Evolutionary conservation across 2,888 invertebrate genomes (phyloP).

Genomic region (Tachina lurida): DNA sequence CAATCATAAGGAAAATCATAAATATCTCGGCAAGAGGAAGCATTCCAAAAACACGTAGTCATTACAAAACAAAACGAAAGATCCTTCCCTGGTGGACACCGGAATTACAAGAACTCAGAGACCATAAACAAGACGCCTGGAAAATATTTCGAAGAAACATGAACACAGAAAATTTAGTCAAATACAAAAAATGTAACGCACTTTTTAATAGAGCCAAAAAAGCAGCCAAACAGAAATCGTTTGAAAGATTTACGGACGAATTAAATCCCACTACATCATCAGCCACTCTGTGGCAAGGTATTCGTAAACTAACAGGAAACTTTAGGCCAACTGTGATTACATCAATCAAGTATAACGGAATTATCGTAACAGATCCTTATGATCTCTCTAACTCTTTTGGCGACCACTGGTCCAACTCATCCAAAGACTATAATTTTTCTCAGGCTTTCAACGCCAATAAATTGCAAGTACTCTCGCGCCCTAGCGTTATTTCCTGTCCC

Average conservation of each 20-base stretch:
- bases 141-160: background rate
- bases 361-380: background rate
- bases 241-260: background rate
- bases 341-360: background rate
- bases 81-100: background rate
- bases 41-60: background rate
- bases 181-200: slow-evolving; percentile 12
- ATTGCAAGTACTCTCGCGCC: too few species aligned
- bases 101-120: background rate
- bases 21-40: background rate
- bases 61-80: background rate
- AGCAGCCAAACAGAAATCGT: background rate
- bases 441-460: too few species aligned
- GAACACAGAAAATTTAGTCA: background rate
- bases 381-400: background rate
- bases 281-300: background rate
- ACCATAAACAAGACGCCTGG: background rate
- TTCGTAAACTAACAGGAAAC: background rate
- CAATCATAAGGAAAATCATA: background rate
- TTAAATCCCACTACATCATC: background rate
- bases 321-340: background rate
- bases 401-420: background rate
- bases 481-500: too few species aligned
- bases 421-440: background rate
- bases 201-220: slow-evolving; percentile 16